Base-by-base conservation (phyloP, 2,113 vertebrate genomes). In the Ammodytes marinus region DNA sequence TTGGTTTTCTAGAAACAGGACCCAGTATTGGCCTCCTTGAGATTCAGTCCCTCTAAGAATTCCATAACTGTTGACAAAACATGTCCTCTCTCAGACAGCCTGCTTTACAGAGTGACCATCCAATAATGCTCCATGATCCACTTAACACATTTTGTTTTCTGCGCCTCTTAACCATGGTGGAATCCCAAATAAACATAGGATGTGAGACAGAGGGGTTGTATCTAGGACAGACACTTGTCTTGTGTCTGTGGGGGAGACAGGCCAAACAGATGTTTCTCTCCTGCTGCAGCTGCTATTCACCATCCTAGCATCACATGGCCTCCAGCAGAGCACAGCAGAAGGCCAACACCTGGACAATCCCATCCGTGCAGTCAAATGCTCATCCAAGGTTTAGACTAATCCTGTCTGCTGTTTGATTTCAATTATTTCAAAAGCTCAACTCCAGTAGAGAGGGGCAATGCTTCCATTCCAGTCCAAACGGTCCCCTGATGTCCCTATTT, bases 221-320 rank as follows among this genome's bases (percentile, higher is more conserved):
- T 82, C 75, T 77, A 45, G 71, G 74, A 75, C 79, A 88, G 53
- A 86, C 52, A 46, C 47, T 35, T 52, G 69, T 82, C 60, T 63
- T 57, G 40, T 15, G 88, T 79, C 85, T 80, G 27, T 27, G 27
- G 85, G 86, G 85, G 85, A 37, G 63, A 66, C 71, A 66, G 42
- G 47, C 52, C 88, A 91, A 91, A 88, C 86, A 90, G 40, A 87
- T n/a, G 69, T 6, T 45, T 69, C 35, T 79, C n/a, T 74, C 50
- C 53, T 14, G 53, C 27, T 68, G 76, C 85, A 86, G 85, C 85
- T 86, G 85, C 61, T 71, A 35, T 35, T 69, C 0, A 1, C 6
- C 0, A 12, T 64, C 64, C 13, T 12, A 69, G 35, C 53, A 80
- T 67, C 60, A 47, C 55, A 80, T 35, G 69, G 46, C 9, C 27